These are phyloP conservation scores for Sipha maydis DNA, from an alignment of 2,888 invertebrate species.

Conservation along the genomic window DNA sequence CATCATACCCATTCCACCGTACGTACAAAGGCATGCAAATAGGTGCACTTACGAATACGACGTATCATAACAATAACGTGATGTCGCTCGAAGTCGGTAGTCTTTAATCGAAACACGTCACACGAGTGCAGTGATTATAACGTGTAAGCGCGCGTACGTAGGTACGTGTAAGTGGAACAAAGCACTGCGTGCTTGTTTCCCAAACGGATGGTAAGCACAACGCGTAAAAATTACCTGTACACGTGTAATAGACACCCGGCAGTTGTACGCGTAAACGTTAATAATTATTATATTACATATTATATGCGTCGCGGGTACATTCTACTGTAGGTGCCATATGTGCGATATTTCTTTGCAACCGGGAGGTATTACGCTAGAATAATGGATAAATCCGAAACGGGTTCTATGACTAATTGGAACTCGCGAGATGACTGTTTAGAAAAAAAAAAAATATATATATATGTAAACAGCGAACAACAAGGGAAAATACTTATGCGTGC, in stretches of 20 bases:
- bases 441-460: constrained; percentile 29
- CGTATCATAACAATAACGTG: no score
- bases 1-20: no score
- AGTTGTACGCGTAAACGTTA: not conserved
- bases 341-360: not conserved
- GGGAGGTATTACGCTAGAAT: constrained; percentile 17
- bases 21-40: no score
- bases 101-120: not conserved
- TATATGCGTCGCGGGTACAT: no score
- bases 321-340: no score
- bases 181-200: not conserved
- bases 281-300: no score
- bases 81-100: not conserved
- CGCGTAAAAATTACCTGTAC: not conserved
- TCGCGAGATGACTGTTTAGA: constrained; percentile 19
- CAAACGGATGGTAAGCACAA: not conserved
- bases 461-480: not conserved
- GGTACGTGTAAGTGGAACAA: not conserved
- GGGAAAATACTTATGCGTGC: not conserved
- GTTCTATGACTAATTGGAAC: constrained; percentile 32
- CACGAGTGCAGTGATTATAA: not conserved
- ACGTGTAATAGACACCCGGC: not conserved
- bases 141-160: no score
- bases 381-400: constrained; percentile 3
- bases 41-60: no score